Conservation (phyloP, 2,113 vertebrate genomes). For the Pogona vitticeps region DNA sequence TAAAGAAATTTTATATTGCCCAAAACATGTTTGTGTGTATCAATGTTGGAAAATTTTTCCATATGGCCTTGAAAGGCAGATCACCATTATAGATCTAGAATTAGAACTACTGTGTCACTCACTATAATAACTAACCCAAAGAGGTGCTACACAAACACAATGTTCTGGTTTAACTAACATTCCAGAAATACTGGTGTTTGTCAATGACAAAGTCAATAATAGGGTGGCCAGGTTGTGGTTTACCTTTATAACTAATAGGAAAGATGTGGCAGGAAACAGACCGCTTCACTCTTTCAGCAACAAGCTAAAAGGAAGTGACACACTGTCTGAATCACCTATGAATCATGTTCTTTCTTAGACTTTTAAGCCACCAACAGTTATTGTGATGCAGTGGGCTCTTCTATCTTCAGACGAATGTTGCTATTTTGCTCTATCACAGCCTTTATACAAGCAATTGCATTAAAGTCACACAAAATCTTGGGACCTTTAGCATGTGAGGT, state of each 20-base stretch:
- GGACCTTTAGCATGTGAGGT: neutral
- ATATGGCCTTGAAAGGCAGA: neutral
- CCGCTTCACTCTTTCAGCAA: constrained; percentile 72
- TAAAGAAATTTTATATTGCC: neutral
- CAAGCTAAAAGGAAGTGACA: constrained; percentile 62
- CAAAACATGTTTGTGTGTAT: neutral
- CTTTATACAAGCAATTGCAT: neutral
- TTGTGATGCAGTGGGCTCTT: neutral
- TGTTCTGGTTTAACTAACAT: neutral
- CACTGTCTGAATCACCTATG: constrained; percentile 71
- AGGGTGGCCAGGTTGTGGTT: constrained; percentile 67
- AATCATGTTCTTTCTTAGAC: constrained; percentile 58
- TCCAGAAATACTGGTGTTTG: constrained; percentile 28
- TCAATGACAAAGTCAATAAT: constrained; percentile 14
- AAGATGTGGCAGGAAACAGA: constrained; percentile 74
- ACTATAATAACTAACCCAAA: neutral
- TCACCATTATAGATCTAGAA: rapidly evolving
- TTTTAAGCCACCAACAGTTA: neutral
- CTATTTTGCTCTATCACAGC: neutral
- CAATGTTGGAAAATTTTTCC: neutral
- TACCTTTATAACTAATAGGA: constrained; percentile 60
- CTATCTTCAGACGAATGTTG: neutral
- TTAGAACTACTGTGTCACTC: constrained; percentile 5
- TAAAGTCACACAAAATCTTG: too few relatives aligned
- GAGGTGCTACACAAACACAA: neutral